Evolutionary conservation across 2,888 invertebrate genomes (phyloP).

Genomic region (Drosophila barbarae): DNA sequence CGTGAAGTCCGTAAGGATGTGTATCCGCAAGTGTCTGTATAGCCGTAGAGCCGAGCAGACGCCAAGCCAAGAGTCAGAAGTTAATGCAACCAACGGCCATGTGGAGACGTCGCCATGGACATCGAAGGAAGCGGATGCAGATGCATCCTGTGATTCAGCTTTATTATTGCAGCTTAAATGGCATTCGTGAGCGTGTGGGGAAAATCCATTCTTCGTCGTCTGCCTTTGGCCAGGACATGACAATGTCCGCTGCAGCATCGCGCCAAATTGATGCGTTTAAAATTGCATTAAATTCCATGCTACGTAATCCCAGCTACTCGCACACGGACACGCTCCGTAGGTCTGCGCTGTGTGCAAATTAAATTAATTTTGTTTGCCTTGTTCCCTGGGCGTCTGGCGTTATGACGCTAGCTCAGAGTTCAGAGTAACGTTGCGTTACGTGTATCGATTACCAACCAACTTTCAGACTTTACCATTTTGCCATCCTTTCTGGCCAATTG

Average conservation of each 20-base stretch:
- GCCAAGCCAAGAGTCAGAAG: conserved; percentile 42
- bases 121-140: conserved; percentile 28
- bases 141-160: conserved; percentile 37
- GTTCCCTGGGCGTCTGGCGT: conserved; percentile 31
- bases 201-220: conserved; percentile 35
- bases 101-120: conserved; percentile 22
- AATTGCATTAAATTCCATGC: conserved; percentile 57
- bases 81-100: conserved; percentile 29
- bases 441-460: conserved; percentile 25
- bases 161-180: conserved; percentile 61
- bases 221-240: conserved; percentile 35
- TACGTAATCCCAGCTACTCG: conserved; percentile 50
- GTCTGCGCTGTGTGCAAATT: conserved; percentile 38
- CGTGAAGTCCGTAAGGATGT: conserved; percentile 34
- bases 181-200: conserved; percentile 30
- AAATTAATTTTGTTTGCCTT: conserved; percentile 53
- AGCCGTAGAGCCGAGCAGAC: conserved; percentile 25
- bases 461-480: conserved; percentile 20
- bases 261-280: conserved; percentile 57
- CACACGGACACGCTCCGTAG: conserved; percentile 38
- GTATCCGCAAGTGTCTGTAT: not conserved
- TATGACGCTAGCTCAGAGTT: conserved; percentile 29
- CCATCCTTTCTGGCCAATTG: conserved; percentile 28
- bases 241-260: conserved; percentile 29
- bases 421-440: conserved; percentile 5